Conservation (phyloP, 35 echinoderm and acorn worm species). For the Amphiura filiformis region DNA sequence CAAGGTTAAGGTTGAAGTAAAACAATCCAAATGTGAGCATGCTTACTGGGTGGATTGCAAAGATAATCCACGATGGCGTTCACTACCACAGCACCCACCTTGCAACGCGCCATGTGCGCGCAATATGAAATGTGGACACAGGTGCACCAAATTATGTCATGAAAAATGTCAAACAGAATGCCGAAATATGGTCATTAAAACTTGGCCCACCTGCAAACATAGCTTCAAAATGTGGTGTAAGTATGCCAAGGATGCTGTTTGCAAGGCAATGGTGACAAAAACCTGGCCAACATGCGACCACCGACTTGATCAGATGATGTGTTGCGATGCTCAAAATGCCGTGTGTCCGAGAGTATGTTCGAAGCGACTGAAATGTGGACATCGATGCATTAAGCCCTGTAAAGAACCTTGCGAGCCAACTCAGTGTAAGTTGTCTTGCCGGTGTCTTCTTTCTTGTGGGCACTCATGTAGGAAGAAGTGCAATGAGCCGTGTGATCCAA, state of each 20-base stretch:
- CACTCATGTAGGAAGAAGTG: neutral
- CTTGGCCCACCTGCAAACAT: neutral
- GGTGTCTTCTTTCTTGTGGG: neutral
- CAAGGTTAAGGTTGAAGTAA: neutral
- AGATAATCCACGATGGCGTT: neutral
- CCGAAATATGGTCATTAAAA: neutral
- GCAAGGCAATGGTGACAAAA: neutral
- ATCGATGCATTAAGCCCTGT: neutral
- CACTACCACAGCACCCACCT: neutral
- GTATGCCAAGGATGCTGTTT: neutral
- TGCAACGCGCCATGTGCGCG: neutral
- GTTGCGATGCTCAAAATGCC: neutral
- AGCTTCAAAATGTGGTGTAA: neutral
- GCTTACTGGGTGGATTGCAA: neutral
- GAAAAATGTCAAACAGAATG: constrained; percentile 28
- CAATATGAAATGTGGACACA: neutral
- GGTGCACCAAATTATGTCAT: constrained; percentile 1
- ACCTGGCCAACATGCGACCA: neutral
- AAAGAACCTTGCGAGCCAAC: neutral
- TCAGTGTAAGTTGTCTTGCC: neutral
- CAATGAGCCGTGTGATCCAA: neutral
- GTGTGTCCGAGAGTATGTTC: neutral
- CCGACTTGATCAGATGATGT: neutral
- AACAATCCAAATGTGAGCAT: neutral
- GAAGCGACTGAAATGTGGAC: neutral